A percentile compares a stretch with the other conserved stretches of the same genome.
These are phyloP conservation scores for Etheostoma nigrum DNA, from an alignment of 2,797 vertebrate species.

Conservation along the genomic window DNA sequence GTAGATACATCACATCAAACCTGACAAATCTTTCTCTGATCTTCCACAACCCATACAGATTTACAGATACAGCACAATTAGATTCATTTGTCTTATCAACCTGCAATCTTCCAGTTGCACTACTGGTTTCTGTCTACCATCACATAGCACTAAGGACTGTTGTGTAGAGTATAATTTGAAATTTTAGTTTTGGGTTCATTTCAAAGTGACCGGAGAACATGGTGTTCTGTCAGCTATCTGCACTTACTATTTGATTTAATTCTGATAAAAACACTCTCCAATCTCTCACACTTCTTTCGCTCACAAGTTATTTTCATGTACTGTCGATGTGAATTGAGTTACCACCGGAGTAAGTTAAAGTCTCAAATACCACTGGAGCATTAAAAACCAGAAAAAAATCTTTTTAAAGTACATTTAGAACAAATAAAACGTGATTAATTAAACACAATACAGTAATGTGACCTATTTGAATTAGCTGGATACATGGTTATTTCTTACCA, in stretches of 20 bases:
- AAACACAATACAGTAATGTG: too few species aligned
- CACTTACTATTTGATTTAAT: constrained; percentile 55
- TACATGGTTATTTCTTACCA: too few species aligned
- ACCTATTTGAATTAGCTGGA: too few species aligned
- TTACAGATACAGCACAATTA: constrained; percentile 26
- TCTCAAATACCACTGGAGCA: too few species aligned
- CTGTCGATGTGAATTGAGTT: too few species aligned
- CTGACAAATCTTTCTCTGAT: constrained; percentile 27
- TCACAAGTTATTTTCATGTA: neutral
- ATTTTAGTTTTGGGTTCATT: constrained; percentile 76
- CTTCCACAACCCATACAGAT: constrained; percentile 18
- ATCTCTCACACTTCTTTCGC: constrained; percentile 1
- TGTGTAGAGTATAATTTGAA: constrained; percentile 71
- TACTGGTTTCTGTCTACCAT: constrained; percentile 21
- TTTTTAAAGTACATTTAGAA: too few species aligned
- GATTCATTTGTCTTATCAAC: constrained; percentile 48
- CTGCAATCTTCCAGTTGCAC: constrained; percentile 38
- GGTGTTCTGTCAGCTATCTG: constrained; percentile 56
- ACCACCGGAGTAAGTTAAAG: too few species aligned
- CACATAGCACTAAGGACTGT: constrained; percentile 38
- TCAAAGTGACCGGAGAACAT: constrained; percentile 64
- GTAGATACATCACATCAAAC: constrained; percentile 41
- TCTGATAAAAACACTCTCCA: constrained; percentile 36
- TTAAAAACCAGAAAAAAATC: too few species aligned
- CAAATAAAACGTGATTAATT: too few species aligned